phyloP scores from a whole-genome alignment of 1,140 invertebrate species.

The Caenorhabditis tropicalis region DNA sequence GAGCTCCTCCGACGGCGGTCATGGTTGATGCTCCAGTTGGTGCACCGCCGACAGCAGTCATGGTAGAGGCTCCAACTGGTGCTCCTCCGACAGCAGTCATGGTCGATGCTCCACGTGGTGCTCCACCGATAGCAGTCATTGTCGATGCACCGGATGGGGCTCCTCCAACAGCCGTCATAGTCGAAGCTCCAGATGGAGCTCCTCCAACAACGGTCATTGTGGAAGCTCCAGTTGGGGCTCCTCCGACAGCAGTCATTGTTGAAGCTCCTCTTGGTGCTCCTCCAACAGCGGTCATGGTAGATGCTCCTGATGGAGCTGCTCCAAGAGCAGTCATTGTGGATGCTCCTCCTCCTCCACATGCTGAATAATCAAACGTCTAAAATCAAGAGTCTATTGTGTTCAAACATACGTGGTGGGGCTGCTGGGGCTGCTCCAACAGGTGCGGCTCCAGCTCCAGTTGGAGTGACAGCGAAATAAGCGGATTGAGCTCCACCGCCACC shows the following conservation, averaged over 20 bases:
- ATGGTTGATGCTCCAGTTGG: neutral
- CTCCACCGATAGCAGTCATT: too few species aligned
- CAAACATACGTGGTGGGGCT: neutral
- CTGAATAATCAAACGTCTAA: too few species aligned
- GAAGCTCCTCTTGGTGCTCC: neutral
- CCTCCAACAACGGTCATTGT: neutral
- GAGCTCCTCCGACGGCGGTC: conserved; percentile 48
- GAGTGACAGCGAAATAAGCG: neutral
- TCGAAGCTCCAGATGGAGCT: neutral
- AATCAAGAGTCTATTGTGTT: too few species aligned
- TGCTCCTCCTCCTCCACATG: conserved; percentile 1
- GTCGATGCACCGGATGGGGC: neutral
- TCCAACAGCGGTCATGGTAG: conserved; percentile 49
- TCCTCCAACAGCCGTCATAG: neutral
- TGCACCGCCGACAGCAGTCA: conserved; percentile 31
- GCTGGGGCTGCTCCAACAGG: neutral
- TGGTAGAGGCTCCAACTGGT: neutral
- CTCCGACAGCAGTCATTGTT: neutral
- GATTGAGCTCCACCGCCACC: neutral
- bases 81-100: too few species aligned
- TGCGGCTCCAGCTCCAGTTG: conserved; percentile 15
- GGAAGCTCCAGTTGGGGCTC: neutral
- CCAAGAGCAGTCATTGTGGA: conserved; percentile 47
- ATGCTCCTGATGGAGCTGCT: conserved; percentile 14
- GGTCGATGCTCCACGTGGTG: too few species aligned